These are phyloP conservation scores for Melitaea cinxia DNA, from an alignment of 1,140 invertebrate genomes.

Conservation along the genomic window DNA sequence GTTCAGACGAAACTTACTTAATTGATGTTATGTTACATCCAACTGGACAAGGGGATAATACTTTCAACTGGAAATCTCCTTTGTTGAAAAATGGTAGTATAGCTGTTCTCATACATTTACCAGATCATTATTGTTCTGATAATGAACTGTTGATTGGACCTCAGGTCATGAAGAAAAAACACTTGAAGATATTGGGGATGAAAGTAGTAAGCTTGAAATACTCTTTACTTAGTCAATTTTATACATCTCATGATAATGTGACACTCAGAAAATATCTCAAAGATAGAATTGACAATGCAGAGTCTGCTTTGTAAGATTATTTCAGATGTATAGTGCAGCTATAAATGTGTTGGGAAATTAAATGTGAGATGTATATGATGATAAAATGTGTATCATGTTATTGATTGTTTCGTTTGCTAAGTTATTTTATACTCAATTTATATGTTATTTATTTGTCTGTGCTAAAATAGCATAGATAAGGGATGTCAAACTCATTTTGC, in stretches of 20 bases:
- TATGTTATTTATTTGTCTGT: no score
- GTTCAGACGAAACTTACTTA: conserved; percentile 83
- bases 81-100: conserved; percentile 71
- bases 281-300: conserved; percentile 23
- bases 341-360: no score
- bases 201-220: conserved; percentile 85
- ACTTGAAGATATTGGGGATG: conserved; percentile 84
- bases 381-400: no score
- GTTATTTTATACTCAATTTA: no score
- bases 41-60: conserved; percentile 56
- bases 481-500: no score
- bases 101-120: conserved; percentile 84
- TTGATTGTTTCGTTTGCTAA: no score
- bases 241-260: conserved; percentile 56
- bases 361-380: no score
- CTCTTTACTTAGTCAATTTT: conserved; percentile 76
- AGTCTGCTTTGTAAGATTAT: not conserved
- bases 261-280: conserved; percentile 53
- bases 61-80: conserved; percentile 73
- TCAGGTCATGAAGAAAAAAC: conserved; percentile 84
- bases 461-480: no score
- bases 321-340: not conserved
- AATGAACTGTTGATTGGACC: conserved; percentile 83
- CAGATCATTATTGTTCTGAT: conserved; percentile 85
- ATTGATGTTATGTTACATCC: conserved; percentile 85